Base-by-base conservation (phyloP, 2,797 vertebrate genomes). In the Dendrocincla tyrannina region DNA sequence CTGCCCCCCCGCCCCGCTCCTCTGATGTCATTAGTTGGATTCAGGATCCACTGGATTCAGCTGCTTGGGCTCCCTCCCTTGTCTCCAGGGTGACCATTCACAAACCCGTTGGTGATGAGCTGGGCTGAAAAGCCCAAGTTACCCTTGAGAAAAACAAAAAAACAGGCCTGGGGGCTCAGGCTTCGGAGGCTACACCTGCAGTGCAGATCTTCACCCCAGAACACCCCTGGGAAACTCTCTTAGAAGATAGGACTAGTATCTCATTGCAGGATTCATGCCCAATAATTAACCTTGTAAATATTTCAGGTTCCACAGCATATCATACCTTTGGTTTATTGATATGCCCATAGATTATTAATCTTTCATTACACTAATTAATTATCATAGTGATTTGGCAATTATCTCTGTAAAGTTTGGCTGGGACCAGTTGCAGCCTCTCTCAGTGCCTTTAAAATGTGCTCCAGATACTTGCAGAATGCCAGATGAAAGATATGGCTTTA, bases 361-460 rank as follows among this genome's bases (percentile, higher is more conserved):
- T 93, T 94, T 95, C 81, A 92, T 91, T 93, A 85, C 33, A 60
- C 44, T 85, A 92, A 93, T 91, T 93, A 93, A 96, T 95, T 95
- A 85, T 60, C 20, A 88, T 67, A 60, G 59, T 42, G 74, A 80
- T 90, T 85, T 91, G 22, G 44, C 81, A 92, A 87, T 96, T 85
- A 89, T 67, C 63, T 85, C 50, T 25, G 19, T 35, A 76, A 93
- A 82, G 81, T 89, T 89, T 85, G 60, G n/a, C 67, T 89, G 63
- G 63, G 37, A 85, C n/a, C 67, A 77, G 44, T 53, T 74, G 28
- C 70, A 92, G 14, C 20, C 27, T 77, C 56, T 88, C 44, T 76
- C 67, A n/a, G 37, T 56, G 59, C 62, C 55, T 90, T 82, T 85
- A 69, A 88, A 90, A 85, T 6, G 6, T 67, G 41, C 30, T 87